Evolutionary conservation across 2,113 vertebrate species (phyloP).

Genomic region (Verasper variegatus): DNA sequence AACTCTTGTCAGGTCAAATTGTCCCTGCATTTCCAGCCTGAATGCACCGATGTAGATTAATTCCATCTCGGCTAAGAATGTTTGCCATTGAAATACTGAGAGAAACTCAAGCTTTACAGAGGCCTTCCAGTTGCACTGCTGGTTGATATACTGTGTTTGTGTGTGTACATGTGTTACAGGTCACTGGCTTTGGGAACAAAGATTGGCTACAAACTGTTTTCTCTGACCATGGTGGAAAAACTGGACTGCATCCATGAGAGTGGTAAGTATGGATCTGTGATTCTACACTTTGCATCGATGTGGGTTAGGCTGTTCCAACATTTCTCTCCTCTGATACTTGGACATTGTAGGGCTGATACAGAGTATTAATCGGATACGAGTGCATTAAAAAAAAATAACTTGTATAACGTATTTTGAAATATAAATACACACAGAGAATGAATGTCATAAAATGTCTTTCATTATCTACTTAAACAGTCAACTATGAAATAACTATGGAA

Average conservation of each 20-base stretch:
- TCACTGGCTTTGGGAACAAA: slow-evolving; percentile 93
- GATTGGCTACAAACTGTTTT: slow-evolving; percentile 92
- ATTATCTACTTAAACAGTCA: no score
- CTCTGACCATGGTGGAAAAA: slow-evolving; percentile 91
- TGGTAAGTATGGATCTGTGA: slow-evolving; percentile 82
- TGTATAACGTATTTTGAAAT: no score
- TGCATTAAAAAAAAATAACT: no score
- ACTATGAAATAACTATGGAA: no score
- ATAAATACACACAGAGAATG: no score
- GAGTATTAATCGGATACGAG: no score
- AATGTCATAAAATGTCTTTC: no score
- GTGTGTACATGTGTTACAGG: slow-evolving; percentile 70
- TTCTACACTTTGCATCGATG: neutral
- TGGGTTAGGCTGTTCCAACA: neutral
- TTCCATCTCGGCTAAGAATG: neutral
- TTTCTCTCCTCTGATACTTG: no score
- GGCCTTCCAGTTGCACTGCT: no score
- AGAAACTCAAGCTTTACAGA: neutral
- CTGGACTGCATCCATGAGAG: slow-evolving; percentile 96
- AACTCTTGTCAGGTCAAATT: neutral
- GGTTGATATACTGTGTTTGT: neutral
- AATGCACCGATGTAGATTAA: neutral
- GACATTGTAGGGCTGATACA: no score
- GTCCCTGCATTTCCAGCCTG: no score
- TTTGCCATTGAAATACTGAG: neutral